Base-by-base conservation (phyloP, 2,113 vertebrate species). In the Chaenocephalus aceratus region DNA sequence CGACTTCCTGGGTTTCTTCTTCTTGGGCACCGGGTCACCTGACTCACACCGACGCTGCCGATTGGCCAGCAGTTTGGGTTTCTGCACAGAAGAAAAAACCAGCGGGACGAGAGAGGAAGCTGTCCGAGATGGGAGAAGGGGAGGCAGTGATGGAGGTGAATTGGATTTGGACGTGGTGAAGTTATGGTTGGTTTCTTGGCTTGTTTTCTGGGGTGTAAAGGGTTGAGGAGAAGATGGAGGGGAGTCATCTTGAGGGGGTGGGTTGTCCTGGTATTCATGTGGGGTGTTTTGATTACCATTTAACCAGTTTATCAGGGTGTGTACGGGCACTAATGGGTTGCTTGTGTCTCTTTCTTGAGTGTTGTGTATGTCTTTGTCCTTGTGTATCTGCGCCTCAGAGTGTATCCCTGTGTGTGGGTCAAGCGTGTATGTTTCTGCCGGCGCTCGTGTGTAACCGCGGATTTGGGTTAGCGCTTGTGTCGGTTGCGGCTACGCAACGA, bases 401-500 rank as follows among this genome's bases (percentile, higher is more conserved):
- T 94, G 94, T 1, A 12, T 2, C 34, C n/a, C 15, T 1, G n/a
- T 1, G 41, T 23, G 36, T 8, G 30, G 3, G 59, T 58, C 49
- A 4, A 4, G 26, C 11, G 7, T 67, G 48, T 1, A 10, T 3
- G 5, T 86, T 83, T 59, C 75, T 77, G 78, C 51, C 0, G 54
- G 58, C 1, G 5, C 53, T 44, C 0, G 81, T 77, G 73, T 92
- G 92, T 0, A 99, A 95, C 0, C 97, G 95, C 0, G 97, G 98
- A 88, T 99, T 99, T 0, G 97, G 97, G 91, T 99, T 99, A 75
- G 98, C 96, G 64, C 97, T 99, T 99, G 91, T 99, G 98, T 6
- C 97, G 95, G 89, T 99, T 99, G 0, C 97, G 96, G 91, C 97
- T 99, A 65, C 98, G 95, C 65, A 99, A 95, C 0, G 98, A 99